Percentiles rank a stretch among this genome's conserved stretches.
phyloP scores from a whole-genome alignment of 1,140 invertebrate species.

The Ladona fulva region DNA sequence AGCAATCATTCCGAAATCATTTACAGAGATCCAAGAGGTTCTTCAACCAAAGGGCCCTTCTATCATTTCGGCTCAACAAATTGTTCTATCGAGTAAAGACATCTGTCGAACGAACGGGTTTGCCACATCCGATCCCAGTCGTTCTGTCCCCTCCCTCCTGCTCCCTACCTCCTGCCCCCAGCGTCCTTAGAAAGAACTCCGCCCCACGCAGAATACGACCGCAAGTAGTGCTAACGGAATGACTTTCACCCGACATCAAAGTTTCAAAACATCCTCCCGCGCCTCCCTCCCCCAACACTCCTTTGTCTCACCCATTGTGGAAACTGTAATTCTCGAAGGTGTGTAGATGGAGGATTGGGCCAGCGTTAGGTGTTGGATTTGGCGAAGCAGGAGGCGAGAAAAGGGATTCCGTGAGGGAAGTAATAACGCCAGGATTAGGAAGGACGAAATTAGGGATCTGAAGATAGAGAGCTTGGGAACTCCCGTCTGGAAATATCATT shows the following conservation, averaged over 20 bases:
- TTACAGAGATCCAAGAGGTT: background rate
- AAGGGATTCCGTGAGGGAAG: too few relatives aligned
- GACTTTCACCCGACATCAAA: conserved; percentile 8
- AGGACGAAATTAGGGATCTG: too few relatives aligned
- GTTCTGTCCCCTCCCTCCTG: too few relatives aligned
- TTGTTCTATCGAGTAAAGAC: background rate
- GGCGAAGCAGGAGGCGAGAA: too few relatives aligned
- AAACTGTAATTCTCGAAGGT: too few relatives aligned
- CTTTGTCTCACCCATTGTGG: too few relatives aligned
- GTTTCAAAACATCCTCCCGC: background rate
- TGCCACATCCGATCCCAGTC: background rate
- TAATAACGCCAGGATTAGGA: too few relatives aligned
- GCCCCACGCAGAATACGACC: background rate
- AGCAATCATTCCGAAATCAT: background rate
- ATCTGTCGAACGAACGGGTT: background rate
- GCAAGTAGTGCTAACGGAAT: conserved; percentile 5
- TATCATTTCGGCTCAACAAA: background rate
- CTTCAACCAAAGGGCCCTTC: background rate
- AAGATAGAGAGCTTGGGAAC: too few relatives aligned
- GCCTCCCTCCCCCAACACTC: background rate
- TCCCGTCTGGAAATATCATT: too few relatives aligned
- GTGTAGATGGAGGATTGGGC: too few relatives aligned
- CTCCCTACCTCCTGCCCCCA: too few relatives aligned
- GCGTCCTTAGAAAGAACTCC: background rate
- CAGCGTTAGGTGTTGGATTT: too few relatives aligned